A percentile compares a stretch with the other conserved stretches of the same genome.
Conservation (phyloP, 2,888 invertebrate species). For the Pteria penguin region DNA sequence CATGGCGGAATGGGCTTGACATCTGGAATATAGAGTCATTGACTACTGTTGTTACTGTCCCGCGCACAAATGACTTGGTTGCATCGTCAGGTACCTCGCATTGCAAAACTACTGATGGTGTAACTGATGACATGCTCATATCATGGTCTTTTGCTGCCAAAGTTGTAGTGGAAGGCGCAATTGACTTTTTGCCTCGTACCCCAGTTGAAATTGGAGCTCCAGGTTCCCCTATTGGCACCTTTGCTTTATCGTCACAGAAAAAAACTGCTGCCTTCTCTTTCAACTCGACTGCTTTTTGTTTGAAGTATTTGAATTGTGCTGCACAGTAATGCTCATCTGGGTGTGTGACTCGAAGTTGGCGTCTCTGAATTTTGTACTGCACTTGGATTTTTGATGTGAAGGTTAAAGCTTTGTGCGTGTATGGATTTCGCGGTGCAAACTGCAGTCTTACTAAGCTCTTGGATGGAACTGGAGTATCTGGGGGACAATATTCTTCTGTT, state of each 20-base stretch:
- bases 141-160: slow-evolving; percentile 51
- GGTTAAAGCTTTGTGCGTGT: slow-evolving; percentile 39
- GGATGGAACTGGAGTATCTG: slow-evolving; percentile 40
- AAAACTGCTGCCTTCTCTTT: slow-evolving; percentile 7
- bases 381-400: slow-evolving; percentile 43
- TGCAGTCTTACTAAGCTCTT: slow-evolving; percentile 46
- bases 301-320: slow-evolving; percentile 48
- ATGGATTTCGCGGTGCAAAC: slow-evolving; percentile 47
- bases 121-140: slow-evolving; percentile 34
- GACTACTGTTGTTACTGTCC: slow-evolving; percentile 30
- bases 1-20: slow-evolving; percentile 42
- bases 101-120: slow-evolving; percentile 44
- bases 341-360: slow-evolving; percentile 44
- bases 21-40: slow-evolving; percentile 44
- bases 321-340: slow-evolving; percentile 48
- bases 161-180: slow-evolving; percentile 29
- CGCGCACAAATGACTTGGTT: slow-evolving; percentile 42
- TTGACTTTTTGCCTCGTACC: slow-evolving; percentile 36
- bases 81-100: slow-evolving; percentile 28
- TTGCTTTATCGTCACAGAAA: slow-evolving; percentile 50
- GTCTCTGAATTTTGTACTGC: slow-evolving; percentile 49
- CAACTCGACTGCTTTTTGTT: slow-evolving; percentile 34
- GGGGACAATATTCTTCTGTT: slow-evolving; percentile 39
- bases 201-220: slow-evolving; percentile 34
- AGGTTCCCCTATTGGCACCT: slow-evolving; percentile 44